Conservation (phyloP, 2,888 invertebrate genomes). For the Amphipyra tragopoginis region DNA sequence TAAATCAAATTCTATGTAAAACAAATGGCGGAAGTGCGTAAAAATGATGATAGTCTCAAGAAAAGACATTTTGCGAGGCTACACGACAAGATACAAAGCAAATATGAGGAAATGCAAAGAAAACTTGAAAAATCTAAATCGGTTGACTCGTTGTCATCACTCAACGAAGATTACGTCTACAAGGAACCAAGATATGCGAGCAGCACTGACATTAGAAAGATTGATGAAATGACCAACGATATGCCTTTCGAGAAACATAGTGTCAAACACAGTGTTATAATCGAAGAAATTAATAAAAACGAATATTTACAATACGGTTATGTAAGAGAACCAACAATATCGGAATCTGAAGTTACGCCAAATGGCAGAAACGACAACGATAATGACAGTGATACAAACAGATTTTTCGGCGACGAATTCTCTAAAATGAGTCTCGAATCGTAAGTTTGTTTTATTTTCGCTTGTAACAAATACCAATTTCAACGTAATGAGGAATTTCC, state of each 20-base stretch:
- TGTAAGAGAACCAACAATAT: conserved; percentile 65
- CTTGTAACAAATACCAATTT: conserved; percentile 23
- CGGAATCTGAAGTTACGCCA: conserved; percentile 62
- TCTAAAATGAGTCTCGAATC: conserved; percentile 77
- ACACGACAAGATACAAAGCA: conserved; percentile 79
- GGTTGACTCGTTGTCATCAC: conserved; percentile 70
- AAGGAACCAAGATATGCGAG: conserved; percentile 65
- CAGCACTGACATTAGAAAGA: conserved; percentile 62
- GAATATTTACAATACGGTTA: conserved; percentile 64
- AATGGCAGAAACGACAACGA: conserved; percentile 63
- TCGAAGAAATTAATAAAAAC: conserved; percentile 67
- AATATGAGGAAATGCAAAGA: conserved; percentile 82
- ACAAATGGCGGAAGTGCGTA: conserved; percentile 66
- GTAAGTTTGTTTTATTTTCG: conserved; percentile 71
- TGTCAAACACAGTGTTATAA: conserved; percentile 55
- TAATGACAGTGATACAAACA: conserved; percentile 43
- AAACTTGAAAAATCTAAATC: conserved; percentile 82
- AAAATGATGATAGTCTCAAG: conserved; percentile 55
- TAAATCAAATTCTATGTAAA: conserved; percentile 14
- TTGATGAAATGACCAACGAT: conserved; percentile 48
- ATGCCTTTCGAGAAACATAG: conserved; percentile 44
- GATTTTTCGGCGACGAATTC: conserved; percentile 67
- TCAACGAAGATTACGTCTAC: conserved; percentile 69
- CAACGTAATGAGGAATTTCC: conserved; percentile 40
- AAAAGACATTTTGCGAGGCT: conserved; percentile 76